phyloP scores from a whole-genome alignment of 1,140 invertebrate genomes.

The Macrosteles quadrilineatus region DNA sequence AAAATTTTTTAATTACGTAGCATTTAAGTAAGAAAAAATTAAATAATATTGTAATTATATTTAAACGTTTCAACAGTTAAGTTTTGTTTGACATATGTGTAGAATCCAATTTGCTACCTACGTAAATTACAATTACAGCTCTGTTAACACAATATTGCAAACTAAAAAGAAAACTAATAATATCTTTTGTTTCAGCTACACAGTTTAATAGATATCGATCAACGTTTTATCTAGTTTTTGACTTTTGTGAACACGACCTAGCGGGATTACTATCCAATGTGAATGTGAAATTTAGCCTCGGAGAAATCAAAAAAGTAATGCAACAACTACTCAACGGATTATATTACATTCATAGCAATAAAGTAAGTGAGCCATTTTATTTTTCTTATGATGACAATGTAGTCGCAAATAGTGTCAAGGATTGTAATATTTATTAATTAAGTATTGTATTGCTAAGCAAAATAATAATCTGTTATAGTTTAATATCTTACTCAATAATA shows the following conservation, averaged over 20 bases:
- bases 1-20: no score
- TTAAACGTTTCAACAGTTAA: no score
- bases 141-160: no score
- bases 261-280: constrained; percentile 95
- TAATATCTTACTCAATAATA: no score
- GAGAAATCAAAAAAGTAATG: constrained; percentile 98
- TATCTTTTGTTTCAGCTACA: constrained; percentile 61
- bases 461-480: no score
- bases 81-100: no score
- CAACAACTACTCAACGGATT: constrained; percentile 96
- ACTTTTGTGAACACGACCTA: constrained; percentile 99
- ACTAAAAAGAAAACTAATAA: no score
- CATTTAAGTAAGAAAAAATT: no score
- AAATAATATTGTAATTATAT: no score
- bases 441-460: no score
- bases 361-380: constrained; percentile 59
- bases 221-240: constrained; percentile 97
- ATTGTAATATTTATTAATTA: neutral
- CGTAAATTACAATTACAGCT: no score
- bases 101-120: no score
- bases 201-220: constrained; percentile 85
- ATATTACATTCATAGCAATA: constrained; percentile 97
- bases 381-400: neutral
- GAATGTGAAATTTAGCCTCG: constrained; percentile 95
- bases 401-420: neutral